These are phyloP conservation scores for Orthosia gothica DNA, from an alignment of 2,888 invertebrate species.

Conservation along the genomic window DNA sequence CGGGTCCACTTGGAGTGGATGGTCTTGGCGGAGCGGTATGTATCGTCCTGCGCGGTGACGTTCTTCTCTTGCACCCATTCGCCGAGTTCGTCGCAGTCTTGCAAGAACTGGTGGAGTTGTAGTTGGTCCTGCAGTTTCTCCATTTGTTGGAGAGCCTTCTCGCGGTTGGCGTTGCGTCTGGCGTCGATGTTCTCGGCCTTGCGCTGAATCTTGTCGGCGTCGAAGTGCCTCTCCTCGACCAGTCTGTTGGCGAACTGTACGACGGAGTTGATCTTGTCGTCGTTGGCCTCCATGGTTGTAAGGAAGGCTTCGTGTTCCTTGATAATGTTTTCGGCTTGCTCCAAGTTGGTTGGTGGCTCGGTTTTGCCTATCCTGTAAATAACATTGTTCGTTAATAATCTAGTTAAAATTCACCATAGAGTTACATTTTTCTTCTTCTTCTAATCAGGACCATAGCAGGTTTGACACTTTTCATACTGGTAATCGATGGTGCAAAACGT, in stretches of 20 bases:
- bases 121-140: conserved; percentile 98
- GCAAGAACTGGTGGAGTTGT: conserved; percentile 98
- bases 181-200: conserved; percentile 98
- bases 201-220: conserved; percentile 98
- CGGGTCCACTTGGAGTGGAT: conserved; percentile 99
- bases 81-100: conserved; percentile 98
- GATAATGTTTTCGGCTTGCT: conserved; percentile 99
- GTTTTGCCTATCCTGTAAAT: conserved; percentile 95
- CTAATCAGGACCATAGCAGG: no score
- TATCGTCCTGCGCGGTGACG: conserved; percentile 99
- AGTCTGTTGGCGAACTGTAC: conserved; percentile 98
- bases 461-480: no score
- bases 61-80: conserved; percentile 99
- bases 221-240: conserved; percentile 98
- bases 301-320: conserved; percentile 99
- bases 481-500: no score
- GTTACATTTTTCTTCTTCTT: no score
- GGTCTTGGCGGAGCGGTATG: conserved; percentile 99
- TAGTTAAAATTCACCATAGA: background rate
- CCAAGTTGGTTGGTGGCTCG: conserved; percentile 98
- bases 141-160: conserved; percentile 97
- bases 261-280: conserved; percentile 99
- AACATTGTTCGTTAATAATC: background rate
- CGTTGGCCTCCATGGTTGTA: conserved; percentile 99
- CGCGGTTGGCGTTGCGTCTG: conserved; percentile 97